These are phyloP conservation scores for Actinernus sp. DNA, from an alignment of 92 coral and sea anemone species.

Conservation along the genomic window DNA sequence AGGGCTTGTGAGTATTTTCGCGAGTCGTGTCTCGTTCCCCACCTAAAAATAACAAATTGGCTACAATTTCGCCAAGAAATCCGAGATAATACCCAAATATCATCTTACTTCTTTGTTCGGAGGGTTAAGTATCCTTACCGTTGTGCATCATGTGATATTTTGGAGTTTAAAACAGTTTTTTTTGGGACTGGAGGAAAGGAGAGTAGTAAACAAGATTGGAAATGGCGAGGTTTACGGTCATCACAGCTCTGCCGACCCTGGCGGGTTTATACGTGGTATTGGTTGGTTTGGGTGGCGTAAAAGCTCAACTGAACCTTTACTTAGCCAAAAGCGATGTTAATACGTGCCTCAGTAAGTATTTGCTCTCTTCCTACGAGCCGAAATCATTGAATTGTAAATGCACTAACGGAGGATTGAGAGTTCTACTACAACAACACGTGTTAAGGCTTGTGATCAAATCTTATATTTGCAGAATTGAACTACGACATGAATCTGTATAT, in stretches of 20 bases:
- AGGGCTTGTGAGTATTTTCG: not conserved
- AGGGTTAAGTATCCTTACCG: not conserved
- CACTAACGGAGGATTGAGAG: not conserved
- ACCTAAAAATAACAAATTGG: slow-evolving; percentile 11
- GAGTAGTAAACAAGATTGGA: slow-evolving; percentile 11
- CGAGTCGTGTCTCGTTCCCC: slow-evolving; percentile 31
- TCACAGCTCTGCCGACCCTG: not conserved
- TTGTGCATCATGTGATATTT: slow-evolving; percentile 27
- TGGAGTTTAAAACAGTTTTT: not conserved
- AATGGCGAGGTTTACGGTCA: not conserved
- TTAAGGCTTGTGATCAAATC: slow-evolving; percentile 9
- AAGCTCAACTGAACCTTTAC: slow-evolving; percentile 74
- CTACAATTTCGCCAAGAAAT: slow-evolving; percentile 6
- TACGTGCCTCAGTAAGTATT: slow-evolving; percentile 76
- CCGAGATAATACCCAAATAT: slow-evolving; percentile 2
- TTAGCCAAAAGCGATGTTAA: slow-evolving; percentile 72
- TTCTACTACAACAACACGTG: not conserved
- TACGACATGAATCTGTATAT: slow-evolving; percentile 65
- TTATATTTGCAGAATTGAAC: slow-evolving; percentile 70
- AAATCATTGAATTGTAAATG: no score
- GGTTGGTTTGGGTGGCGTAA: slow-evolving; percentile 6
- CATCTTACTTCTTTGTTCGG: slow-evolving; percentile 12
- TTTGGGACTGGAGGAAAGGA: not conserved
- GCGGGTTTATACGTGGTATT: slow-evolving; percentile 1
- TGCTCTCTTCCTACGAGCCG: no score